Base-by-base conservation (phyloP, 2,888 invertebrate genomes). In the Odontocolon sp. region DNA sequence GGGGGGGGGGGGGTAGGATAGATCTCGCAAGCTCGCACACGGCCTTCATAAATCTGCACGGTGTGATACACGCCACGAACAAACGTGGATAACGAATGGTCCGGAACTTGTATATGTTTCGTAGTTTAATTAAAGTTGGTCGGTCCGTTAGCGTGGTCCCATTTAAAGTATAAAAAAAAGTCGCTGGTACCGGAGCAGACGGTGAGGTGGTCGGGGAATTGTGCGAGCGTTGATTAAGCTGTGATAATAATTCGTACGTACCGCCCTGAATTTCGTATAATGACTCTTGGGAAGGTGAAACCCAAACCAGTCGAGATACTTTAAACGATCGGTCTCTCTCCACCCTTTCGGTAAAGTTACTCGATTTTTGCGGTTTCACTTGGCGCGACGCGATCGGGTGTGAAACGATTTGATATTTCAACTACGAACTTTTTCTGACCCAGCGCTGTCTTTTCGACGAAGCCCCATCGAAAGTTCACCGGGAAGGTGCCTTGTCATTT, bases 51-150 rank as follows among this genome's bases (percentile, higher is more conserved):
- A 76, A 66, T 66, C 64, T 54, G 31, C 45, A 16, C 45, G 23
- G 26, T 61, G 23, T 59, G 52, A 76, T 66, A 59, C 64, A 45
- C 4, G 9, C 28, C 57, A 11, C 23, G 57, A 47, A 57, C 57
- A 72, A 72, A 72, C 45, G 9, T 40, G 63, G 61, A 73, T 78
- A 81, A 80, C 76, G 66, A 81, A 81, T 81, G 66, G 73, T 68
- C 69, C 47, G 61, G 67, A 78, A 79, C 63, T 79, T 74, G 76
- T 77, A 68, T 74, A 61, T 66, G 76, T 76, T 79, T 63, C 79
- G 73, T 78, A 78, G 78, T 79, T 79, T 81, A 81, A 81, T 81
- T 81, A 79, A 79, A 81, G 74, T 81, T 77, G 74, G 45, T 76
- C 21, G 33, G 72, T 67, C 76, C 78, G 61, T 76, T 71, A 69